Base-by-base conservation (phyloP, 2,888 invertebrate genomes). In the Cephonodes hylas region DNA sequence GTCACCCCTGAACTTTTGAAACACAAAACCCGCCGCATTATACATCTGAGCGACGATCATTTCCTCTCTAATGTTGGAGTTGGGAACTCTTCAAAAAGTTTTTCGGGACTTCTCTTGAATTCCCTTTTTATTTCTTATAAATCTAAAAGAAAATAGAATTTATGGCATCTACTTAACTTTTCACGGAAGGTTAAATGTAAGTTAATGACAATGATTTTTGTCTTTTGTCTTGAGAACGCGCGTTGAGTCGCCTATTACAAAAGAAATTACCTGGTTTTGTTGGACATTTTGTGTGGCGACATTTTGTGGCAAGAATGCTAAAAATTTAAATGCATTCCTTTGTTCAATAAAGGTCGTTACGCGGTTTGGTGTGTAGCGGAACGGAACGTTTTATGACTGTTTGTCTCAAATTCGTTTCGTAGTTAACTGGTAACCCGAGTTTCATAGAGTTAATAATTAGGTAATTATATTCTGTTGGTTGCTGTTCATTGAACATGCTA, bases 11-110 rank as follows among this genome's bases (percentile, higher is more conserved):
- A 45, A 61, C 57, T 61, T 61, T 57, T 31, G 45, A 10, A 69
- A 64, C 65, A 64, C 67, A 66, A 83, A 86, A 85, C 81, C 87
- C 85, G 74, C 70, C 69, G 81, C 85, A 84, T 87, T 85, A 84
- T 85, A 84, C 78, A 82, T 80, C 75, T 75, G 75, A 73, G 76
- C 80, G 71, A 77, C 80, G 77, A 84, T 86, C 85, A 87, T 88
- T 88, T 85, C 81, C 82, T 83, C 85, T 85, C 82, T 86, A 86
- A 88, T 81, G 80, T 77, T 73, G 66, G 84, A 87, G 83, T 85
- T 85, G 72, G 76, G 74, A 77, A 80, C 77, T 79, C 79, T 78
- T 81, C 76, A 76, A 77, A 81, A 85, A 80, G 67, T 85, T 85
- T 77, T 67, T 58, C 10, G 73, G 68, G 70, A 74, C 74, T 77